Percentiles rank a stretch among this genome's conserved stretches.
phyloP scores from a whole-genome alignment of 2,797 vertebrate species.

The Triplophysa bombifrons region DNA sequence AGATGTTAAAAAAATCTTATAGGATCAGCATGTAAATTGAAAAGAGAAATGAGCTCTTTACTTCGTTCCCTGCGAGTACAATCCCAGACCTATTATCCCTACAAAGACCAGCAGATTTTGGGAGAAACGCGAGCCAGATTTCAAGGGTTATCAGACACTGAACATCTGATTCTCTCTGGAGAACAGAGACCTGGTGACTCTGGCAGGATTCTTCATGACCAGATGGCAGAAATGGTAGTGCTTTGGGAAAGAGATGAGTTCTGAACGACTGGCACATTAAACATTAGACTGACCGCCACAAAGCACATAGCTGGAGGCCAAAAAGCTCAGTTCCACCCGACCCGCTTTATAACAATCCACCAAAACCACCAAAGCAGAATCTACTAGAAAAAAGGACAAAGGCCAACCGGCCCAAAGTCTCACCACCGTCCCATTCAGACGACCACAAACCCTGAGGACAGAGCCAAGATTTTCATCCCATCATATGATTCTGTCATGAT shows the following conservation, averaged over 20 bases:
- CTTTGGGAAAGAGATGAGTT: constrained; percentile 39
- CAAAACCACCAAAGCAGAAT: constrained; percentile 22
- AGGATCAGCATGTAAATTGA: background rate
- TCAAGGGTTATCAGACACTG: constrained; percentile 45
- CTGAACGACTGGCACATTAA: constrained; percentile 39
- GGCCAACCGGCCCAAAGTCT: constrained; percentile 55
- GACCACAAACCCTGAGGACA: constrained; percentile 49
- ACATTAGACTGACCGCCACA: constrained; percentile 32
- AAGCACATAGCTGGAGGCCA: constrained; percentile 45
- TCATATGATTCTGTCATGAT: too few relatives aligned
- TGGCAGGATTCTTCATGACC: constrained; percentile 74
- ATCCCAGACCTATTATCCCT: constrained; percentile 48
- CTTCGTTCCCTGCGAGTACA: constrained; percentile 32
- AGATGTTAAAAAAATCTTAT: background rate
- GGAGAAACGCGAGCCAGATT: constrained; percentile 51
- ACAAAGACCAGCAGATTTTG: constrained; percentile 37
- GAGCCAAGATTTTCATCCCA: constrained; percentile 14
- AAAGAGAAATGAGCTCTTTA: background rate
- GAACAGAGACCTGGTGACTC: constrained; percentile 69
- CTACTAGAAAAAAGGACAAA: constrained; percentile 62
- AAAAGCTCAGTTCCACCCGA: constrained; percentile 38
- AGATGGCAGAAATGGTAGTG: constrained; percentile 77
- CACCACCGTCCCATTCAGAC: constrained; percentile 57
- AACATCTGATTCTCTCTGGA: constrained; percentile 45
- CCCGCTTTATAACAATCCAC: constrained; percentile 34